Evolutionary conservation across 2,797 vertebrate genomes (phyloP), one percentile per base, ranked within the genome.

Genomic region (Poecilia picta): DNA sequence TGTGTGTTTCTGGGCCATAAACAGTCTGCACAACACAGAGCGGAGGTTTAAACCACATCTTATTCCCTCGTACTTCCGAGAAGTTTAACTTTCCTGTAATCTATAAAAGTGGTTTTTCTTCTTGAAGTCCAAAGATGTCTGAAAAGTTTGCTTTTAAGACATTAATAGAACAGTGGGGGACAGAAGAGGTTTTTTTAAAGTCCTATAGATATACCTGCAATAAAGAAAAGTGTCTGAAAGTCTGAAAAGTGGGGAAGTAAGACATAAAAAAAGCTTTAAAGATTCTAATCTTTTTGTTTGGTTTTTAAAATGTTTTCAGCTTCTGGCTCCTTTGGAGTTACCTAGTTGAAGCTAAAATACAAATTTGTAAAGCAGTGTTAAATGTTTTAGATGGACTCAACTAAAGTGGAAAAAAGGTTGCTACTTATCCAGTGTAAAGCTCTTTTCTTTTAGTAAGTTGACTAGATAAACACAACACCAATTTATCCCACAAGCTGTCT

Each of bases 1-100:
- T 72, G 71, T 79, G 36, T 77, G 62, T 77, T 85, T 80, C 41
- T 81, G 47, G 62, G 16, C 46, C n/a, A 33, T 71, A 57, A 75
- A 81, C 49, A 20, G 70, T 39, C 5, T 45, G 4, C 20, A n/a
- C 25, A 28, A 28, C 16, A 71, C 68, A 45, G 12, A 70, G 23
- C 39, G 0, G 23, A n/a, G 39, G 66, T 13, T 45, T n/a, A 43
- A 68, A 43, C 66, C 66, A 70, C 39, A 43, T 70, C 39, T n/a
- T 70, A 43, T 5, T 25, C 1, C 41, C 13, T 45, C n/a, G 15
- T 41, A 20, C 36, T 18, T 33, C 62, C 33, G 8, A 36, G 62
- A 8, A 64, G 62, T 43, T 23, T n/a, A 23, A n/a, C 39, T 71
- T 71, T 28, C 41, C 41, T 46, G 25, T 45, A 15, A n/a, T 18